A percentile compares a stretch with the other conserved stretches of the same genome.
Evolutionary conservation across 2,113 vertebrate species (phyloP).

Genomic region (Apteryx owenii): DNA sequence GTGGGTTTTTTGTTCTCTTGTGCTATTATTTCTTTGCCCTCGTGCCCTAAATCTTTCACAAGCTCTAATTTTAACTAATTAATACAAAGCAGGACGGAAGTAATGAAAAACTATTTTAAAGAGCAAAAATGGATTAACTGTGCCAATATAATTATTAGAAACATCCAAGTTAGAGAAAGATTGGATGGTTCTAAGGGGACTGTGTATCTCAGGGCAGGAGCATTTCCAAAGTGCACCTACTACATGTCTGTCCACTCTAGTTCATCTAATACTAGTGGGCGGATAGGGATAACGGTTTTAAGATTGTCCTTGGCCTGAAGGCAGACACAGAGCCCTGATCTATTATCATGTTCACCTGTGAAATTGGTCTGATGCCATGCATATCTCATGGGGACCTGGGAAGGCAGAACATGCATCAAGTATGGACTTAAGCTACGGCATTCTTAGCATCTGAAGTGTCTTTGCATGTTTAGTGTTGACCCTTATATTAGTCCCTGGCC

Average conservation of each 20-base stretch:
- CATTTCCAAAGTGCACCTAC: fast-evolving
- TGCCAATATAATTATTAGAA: not conserved
- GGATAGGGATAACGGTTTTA: not conserved
- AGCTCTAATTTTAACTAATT: not conserved
- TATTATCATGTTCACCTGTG: not conserved
- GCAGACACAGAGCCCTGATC: fast-evolving
- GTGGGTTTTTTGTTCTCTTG: not conserved
- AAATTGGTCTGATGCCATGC: not conserved
- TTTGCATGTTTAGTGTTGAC: not conserved
- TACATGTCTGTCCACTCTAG: not conserved
- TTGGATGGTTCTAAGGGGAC: fast-evolving
- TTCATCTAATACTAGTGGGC: no score
- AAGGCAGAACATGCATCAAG: fast-evolving
- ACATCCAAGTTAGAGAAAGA: not conserved
- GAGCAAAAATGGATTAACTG: not conserved
- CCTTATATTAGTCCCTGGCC: not conserved
- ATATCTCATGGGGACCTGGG: fast-evolving
- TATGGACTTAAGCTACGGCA: fast-evolving
- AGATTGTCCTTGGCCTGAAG: not conserved
- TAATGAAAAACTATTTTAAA: not conserved
- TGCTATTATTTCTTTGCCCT: not conserved
- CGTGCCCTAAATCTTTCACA: not conserved
- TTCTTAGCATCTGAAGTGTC: fast-evolving
- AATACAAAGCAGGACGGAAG: not conserved
- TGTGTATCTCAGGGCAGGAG: not conserved